Conservation (phyloP, 2,113 vertebrate species). For the Chloebia gouldiae region DNA sequence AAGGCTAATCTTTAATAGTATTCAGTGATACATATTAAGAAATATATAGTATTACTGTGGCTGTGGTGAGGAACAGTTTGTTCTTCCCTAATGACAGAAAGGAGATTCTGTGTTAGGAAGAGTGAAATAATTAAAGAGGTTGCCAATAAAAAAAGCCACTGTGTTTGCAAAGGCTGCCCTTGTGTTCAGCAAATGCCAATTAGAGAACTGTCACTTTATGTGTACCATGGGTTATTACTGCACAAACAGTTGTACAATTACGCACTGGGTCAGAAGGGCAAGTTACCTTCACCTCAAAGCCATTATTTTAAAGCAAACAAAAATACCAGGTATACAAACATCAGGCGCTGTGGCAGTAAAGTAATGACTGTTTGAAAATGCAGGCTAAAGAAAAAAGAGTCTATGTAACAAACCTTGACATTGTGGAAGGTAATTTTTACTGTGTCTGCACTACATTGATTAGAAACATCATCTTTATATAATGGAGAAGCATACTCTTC, state of each 20-base stretch:
- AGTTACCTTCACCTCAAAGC: not conserved
- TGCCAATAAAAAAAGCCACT: constrained; percentile 29
- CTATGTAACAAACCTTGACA: not conserved
- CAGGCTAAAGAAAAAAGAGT: not conserved
- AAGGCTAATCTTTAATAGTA: not conserved
- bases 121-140: constrained; percentile 2
- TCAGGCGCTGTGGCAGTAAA: not conserved
- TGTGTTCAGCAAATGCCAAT: not conserved
- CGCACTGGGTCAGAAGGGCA: not conserved
- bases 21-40: not conserved
- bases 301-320: constrained; percentile 40
- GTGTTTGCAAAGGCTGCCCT: constrained; percentile 11
- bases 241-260: constrained; percentile 1
- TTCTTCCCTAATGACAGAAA: not conserved
- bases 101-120: not conserved
- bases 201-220: constrained; percentile 55
- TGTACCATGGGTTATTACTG: constrained; percentile 5
- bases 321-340: not conserved
- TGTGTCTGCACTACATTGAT: not conserved
- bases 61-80: not conserved
- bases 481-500: not conserved
- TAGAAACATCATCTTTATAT: not conserved
- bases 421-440: not conserved
- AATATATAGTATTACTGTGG: not conserved
- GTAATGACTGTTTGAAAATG: not conserved